These are phyloP conservation scores for Heliconius hewitsoni DNA, from an alignment of 1,140 invertebrate genomes.

Conservation along the genomic window DNA sequence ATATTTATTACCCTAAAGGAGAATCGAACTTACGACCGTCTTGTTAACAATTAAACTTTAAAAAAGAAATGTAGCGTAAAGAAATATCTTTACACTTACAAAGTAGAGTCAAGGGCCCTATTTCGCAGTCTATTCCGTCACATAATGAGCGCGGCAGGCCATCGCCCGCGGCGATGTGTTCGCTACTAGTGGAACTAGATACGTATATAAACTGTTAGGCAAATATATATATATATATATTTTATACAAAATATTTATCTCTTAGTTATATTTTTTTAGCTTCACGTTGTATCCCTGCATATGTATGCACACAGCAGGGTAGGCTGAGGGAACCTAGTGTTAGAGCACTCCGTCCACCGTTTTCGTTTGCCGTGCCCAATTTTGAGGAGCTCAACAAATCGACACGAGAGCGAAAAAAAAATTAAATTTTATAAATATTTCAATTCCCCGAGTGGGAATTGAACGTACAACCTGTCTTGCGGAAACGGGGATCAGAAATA, in stretches of 20 bases:
- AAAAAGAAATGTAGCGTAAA: not conserved
- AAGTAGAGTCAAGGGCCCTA: not conserved
- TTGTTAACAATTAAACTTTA: not conserved
- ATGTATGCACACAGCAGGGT: too few relatives aligned
- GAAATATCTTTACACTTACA: not conserved
- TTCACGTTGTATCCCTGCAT: too few relatives aligned
- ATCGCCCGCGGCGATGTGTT: not conserved
- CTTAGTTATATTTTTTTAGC: too few relatives aligned
- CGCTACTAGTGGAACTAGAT: not conserved
- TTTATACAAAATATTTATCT: not conserved
- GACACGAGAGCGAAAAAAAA: too few relatives aligned
- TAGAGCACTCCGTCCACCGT: too few relatives aligned
- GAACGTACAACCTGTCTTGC: too few relatives aligned
- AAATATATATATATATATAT: not conserved
- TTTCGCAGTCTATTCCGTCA: not conserved
- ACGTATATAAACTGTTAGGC: not conserved
- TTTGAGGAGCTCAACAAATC: too few relatives aligned
- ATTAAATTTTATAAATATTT: too few relatives aligned
- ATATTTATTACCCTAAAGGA: not conserved
- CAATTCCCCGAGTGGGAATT: too few relatives aligned
- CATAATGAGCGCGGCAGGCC: not conserved
- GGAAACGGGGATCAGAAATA: too few relatives aligned
- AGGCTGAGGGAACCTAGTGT: too few relatives aligned
- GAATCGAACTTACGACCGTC: not conserved
- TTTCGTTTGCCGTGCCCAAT: too few relatives aligned